Percentiles rank a stretch among this genome's conserved stretches.
These are phyloP conservation scores for Podocnemis expansa DNA, from an alignment of 2,113 vertebrate species.

Conservation along the genomic window DNA sequence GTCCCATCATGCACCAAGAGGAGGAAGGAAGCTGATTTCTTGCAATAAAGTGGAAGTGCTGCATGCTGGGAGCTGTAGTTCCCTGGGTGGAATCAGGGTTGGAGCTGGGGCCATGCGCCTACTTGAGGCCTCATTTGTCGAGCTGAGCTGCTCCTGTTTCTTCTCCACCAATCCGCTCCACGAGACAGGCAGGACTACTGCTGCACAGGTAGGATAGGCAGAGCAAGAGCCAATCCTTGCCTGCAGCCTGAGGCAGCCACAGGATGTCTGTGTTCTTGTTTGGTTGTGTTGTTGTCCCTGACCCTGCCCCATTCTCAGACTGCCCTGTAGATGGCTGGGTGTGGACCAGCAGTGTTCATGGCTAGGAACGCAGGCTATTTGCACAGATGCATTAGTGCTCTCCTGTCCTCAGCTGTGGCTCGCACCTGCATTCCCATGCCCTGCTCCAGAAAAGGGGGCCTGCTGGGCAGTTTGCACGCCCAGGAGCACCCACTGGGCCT, in stretches of 20 bases:
- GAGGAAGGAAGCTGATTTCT: not conserved
- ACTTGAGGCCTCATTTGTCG: not conserved
- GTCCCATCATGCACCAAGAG: not conserved
- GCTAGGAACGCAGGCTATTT: not conserved
- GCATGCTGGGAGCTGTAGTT: not conserved
- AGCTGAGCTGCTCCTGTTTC: not conserved
- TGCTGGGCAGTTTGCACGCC: no score
- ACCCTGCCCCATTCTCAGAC: not conserved
- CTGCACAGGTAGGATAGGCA: not conserved
- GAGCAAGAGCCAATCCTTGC: not conserved
- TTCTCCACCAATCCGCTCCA: not conserved
- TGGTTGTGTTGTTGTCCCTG: no score
- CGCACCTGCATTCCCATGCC: not conserved
- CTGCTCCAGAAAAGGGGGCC: no score
- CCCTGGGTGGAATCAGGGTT: fast-evolving
- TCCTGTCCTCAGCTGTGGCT: not conserved
- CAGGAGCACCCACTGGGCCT: not conserved
- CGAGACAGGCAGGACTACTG: not conserved
- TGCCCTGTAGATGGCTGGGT: not conserved
- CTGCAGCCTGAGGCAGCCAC: not conserved
- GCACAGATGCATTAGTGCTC: not conserved
- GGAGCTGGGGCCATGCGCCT: not conserved
- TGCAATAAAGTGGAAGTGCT: not conserved
- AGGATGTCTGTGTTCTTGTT: no score
- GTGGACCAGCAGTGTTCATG: not conserved